Percentiles rank a stretch among this genome's conserved stretches.
phyloP scores from a whole-genome alignment of 2,113 vertebrate species.

The Lethenteron reissneri region DNA sequence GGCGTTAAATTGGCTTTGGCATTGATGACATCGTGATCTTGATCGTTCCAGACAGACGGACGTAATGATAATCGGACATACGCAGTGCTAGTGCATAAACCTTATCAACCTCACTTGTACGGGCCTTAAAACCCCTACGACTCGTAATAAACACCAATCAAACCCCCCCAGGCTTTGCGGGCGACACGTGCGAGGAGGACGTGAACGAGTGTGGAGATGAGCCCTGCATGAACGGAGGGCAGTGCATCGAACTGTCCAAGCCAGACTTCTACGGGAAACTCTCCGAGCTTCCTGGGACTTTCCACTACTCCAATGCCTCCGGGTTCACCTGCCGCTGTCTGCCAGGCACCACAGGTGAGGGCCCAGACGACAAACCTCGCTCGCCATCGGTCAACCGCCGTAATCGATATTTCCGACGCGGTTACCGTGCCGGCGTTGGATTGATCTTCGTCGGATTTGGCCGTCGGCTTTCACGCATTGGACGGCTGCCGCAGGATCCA shows the following conservation, averaged over 20 bases:
- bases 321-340: constrained; percentile 58
- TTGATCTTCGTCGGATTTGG: neutral
- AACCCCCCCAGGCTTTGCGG: constrained; percentile 35
- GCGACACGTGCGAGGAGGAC: constrained; percentile 46
- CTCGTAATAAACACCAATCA: neutral
- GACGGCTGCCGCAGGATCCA: neutral
- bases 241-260: constrained; percentile 51
- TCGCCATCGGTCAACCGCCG: neutral
- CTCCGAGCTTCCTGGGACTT: constrained; percentile 23
- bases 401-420: neutral
- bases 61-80: too few species aligned
- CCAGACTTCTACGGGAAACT: constrained; percentile 22
- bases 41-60: too few species aligned
- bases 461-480: neutral
- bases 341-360: constrained; percentile 49
- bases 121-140: too few species aligned
- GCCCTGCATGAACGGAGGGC: constrained; percentile 43
- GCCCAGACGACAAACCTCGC: neutral
- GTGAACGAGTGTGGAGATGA: constrained; percentile 39
- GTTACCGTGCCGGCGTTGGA: neutral
- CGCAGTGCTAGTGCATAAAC: too few species aligned
- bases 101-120: too few species aligned
- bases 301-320: constrained; percentile 34
- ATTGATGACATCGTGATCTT: too few species aligned
- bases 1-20: too few species aligned